A percentile compares a stretch with the other conserved stretches of the same genome.
Conservation (phyloP, 2,113 vertebrate species). For the Heterotilapia buettikoferi region DNA sequence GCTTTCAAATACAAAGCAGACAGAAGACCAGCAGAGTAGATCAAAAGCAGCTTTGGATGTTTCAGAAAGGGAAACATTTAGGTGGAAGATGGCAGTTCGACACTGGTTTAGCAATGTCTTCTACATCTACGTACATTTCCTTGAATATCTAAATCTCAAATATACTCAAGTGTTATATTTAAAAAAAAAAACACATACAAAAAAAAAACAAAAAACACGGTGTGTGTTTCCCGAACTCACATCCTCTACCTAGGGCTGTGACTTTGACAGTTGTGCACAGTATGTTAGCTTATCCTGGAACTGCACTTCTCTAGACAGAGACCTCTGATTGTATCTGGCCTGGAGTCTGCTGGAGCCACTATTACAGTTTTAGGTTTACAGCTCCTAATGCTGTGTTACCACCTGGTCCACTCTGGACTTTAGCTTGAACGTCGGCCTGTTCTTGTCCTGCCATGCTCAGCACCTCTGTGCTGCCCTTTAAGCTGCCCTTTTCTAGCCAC, state of each 20-base stretch:
- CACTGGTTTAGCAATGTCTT: background rate
- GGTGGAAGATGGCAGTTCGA: background rate
- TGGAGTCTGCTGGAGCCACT: background rate
- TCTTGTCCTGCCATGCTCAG: background rate
- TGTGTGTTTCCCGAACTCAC: background rate
- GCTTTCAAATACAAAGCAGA: background rate
- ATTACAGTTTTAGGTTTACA: background rate
- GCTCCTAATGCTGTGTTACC: background rate
- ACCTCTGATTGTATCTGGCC: background rate
- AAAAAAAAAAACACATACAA: background rate
- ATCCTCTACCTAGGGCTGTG: background rate
- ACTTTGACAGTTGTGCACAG: background rate
- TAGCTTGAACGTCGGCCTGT: background rate
- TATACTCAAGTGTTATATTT: background rate
- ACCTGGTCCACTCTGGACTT: background rate
- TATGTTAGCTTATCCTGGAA: background rate
- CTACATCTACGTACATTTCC: background rate
- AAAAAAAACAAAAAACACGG: accelerated
- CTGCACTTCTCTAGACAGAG: background rate
- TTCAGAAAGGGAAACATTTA: background rate
- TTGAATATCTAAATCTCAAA: background rate
- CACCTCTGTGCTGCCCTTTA: background rate
- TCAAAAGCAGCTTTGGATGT: background rate
- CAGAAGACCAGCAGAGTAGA: background rate
- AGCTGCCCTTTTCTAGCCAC: background rate